Evolutionary conservation across 2,888 invertebrate genomes (phyloP), one percentile per base, ranked within the genome.

Genomic region (Thelaira solivaga): DNA sequence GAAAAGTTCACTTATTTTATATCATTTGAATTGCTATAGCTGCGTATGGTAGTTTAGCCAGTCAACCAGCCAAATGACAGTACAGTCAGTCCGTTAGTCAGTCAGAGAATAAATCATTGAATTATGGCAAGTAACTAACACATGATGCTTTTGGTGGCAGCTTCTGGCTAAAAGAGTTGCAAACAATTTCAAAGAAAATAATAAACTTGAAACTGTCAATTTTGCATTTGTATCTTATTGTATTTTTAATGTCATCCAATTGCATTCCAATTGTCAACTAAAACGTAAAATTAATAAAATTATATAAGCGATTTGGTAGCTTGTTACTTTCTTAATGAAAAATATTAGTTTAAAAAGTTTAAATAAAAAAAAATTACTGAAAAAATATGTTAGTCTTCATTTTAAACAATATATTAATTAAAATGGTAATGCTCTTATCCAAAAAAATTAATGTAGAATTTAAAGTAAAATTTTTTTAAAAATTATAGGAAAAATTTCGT

Each of bases 191-290:
- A 29, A 29, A 55, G 34, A 45, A 57, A 22, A 55, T 36, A 24
- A 41, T 16, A 59, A 76, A 24, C n/a, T n/a, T 49, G 61, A 72
- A 62, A 62, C 71, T 72, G 55, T 36, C 62, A 81, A 83, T 82
- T 83, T 85, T 83, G 80, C 76, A 84, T 86, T 85, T 85, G 83
- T 84, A 84, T 84, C 83, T 81, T 80, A 80, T 81, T 84, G 85
- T 81, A 83, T 83, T 82, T 86, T 84, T 83, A 78, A 81, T 73
- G 81, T 81, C 83, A 85, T 73, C 81, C 81, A 82, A 81, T n/a
- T 80, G 82, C 82, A 85, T 83, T 82, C 78, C 61, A 73, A 82
- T 81, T 73, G 47, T 39, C 69, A 51, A 41, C 59, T 41, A 22
- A 26, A 65, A 20, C n/a, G n/a, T n/a, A n/a, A n/a, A n/a, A n/a